phyloP scores from a whole-genome alignment of 2,113 vertebrate genomes.

The Perca schrenkii region DNA sequence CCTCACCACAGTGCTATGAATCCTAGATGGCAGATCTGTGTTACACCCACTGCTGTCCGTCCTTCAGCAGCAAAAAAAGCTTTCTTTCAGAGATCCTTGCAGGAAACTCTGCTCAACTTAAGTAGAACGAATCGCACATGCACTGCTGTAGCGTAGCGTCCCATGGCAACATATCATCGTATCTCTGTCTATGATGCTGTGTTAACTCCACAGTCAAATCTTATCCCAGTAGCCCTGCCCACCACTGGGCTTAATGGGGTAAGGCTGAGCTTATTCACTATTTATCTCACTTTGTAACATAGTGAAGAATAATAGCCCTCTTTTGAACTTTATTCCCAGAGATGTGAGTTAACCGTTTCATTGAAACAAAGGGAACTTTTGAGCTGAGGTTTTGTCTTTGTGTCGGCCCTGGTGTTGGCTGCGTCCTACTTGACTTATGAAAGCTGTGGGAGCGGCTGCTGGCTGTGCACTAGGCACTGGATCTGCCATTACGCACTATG shows the following conservation, averaged over 20 bases:
- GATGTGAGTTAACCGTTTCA: slow-evolving; percentile 15
- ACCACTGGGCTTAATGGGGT: slow-evolving; percentile 27
- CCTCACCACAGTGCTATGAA: background rate
- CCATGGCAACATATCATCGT: slow-evolving; percentile 33
- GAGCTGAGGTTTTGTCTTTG: slow-evolving; percentile 38
- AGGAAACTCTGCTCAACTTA: slow-evolving; percentile 28
- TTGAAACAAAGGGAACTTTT: slow-evolving; percentile 27
- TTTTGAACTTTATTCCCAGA: slow-evolving; percentile 31
- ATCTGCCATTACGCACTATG: slow-evolving; percentile 24
- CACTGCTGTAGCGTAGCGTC: slow-evolving; percentile 20
- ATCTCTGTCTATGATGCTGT: slow-evolving; percentile 9
- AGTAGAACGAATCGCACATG: slow-evolving; percentile 30
- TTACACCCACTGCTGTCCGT: background rate
- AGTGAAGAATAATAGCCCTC: slow-evolving; percentile 15
- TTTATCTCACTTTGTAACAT: slow-evolving; percentile 34
- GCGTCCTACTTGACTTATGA: slow-evolving; percentile 48
- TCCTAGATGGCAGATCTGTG: background rate
- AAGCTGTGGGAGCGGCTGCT: slow-evolving; percentile 27
- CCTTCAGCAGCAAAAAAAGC: slow-evolving; percentile 22
- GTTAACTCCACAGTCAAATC: slow-evolving; percentile 21
- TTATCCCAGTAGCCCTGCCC: slow-evolving; percentile 21
- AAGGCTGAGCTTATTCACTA: slow-evolving; percentile 41
- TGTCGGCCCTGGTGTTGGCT: background rate
- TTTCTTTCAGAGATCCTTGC: slow-evolving; percentile 23
- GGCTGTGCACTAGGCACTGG: slow-evolving; percentile 19